Conservation (phyloP, 2,888 invertebrate genomes). For the Eumacrocentrus americanus region DNA sequence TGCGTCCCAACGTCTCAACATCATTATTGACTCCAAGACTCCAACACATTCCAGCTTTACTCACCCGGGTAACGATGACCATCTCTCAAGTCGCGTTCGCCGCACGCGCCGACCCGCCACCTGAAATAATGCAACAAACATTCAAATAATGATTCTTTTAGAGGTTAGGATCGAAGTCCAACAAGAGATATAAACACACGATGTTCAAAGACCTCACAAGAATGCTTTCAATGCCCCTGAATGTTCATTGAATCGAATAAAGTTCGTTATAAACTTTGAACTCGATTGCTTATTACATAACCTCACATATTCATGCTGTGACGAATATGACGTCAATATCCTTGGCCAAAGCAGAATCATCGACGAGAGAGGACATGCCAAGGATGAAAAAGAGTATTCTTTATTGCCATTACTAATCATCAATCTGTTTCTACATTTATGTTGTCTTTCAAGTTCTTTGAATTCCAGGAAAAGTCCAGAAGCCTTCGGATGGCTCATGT, state of each 20-base stretch:
- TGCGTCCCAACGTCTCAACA: neutral
- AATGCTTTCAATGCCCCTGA: neutral
- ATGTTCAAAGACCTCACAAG: neutral
- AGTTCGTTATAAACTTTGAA: neutral
- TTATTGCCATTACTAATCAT: too few relatives aligned
- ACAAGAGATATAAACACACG: neutral
- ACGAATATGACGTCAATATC: neutral
- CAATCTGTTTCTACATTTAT: too few relatives aligned
- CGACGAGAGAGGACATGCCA: neutral
- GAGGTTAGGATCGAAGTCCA: neutral
- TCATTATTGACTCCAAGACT: neutral
- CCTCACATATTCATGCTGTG: neutral
- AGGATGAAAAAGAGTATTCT: neutral
- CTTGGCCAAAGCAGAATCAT: too few relatives aligned
- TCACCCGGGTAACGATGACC: conserved; percentile 82
- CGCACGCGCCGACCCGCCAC: conserved; percentile 57
- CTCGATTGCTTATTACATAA: neutral
- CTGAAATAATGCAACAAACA: conserved; percentile 40
- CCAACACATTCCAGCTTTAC: conserved; percentile 47
- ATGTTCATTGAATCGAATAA: neutral
- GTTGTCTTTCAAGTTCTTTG: neutral
- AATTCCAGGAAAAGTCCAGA: neutral
- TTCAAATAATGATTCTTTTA: neutral
- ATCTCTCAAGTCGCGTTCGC: conserved; percentile 63
- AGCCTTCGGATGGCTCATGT: neutral